Evolutionary conservation across 2,113 vertebrate species (phyloP).

Genomic region (Triplophysa dalaica): DNA sequence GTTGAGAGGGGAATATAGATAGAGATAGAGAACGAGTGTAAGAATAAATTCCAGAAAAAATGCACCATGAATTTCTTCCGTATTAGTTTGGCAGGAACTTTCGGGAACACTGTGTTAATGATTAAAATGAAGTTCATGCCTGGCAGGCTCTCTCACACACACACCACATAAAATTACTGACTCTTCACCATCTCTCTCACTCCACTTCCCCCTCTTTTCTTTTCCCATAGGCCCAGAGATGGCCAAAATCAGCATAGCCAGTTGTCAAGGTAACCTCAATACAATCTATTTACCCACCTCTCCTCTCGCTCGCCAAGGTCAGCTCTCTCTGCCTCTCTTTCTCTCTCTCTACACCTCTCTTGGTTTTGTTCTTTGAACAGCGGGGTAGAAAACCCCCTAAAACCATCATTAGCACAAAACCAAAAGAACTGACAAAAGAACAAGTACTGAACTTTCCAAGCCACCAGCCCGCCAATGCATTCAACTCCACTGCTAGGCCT

Average conservation of each 20-base stretch:
- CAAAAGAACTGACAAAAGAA: constrained; percentile 65
- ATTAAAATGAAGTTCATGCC: constrained; percentile 86
- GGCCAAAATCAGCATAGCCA: constrained; percentile 92
- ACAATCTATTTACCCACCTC: constrained; percentile 91
- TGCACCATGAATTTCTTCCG: constrained; percentile 71
- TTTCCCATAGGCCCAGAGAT: constrained; percentile 77
- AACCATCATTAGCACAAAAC: constrained; percentile 82
- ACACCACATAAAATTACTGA: constrained; percentile 39
- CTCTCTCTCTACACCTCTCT: constrained; percentile 70
- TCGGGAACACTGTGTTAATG: constrained; percentile 85
- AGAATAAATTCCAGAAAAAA: constrained; percentile 61
- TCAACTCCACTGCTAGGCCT: constrained; percentile 30
- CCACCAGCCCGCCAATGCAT: constrained; percentile 48
- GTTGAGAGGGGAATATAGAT: constrained; percentile 12
- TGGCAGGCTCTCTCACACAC: constrained; percentile 68
- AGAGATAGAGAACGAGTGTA: constrained; percentile 18
- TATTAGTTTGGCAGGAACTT: constrained; percentile 75
- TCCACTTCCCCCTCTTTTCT: constrained; percentile 26
- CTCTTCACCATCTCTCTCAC: constrained; percentile 44
- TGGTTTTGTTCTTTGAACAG: constrained; percentile 81
- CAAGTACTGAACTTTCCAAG: constrained; percentile 73
- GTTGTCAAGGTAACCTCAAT: constrained; percentile 93
- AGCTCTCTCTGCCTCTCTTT: constrained; percentile 71
- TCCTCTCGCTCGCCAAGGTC: constrained; percentile 90
- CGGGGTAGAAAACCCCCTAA: constrained; percentile 73